Percentiles rank a stretch among this genome's conserved stretches.
These are phyloP conservation scores for Siniperca knerii DNA, from an alignment of 2,113 vertebrate species.

Conservation along the genomic window DNA sequence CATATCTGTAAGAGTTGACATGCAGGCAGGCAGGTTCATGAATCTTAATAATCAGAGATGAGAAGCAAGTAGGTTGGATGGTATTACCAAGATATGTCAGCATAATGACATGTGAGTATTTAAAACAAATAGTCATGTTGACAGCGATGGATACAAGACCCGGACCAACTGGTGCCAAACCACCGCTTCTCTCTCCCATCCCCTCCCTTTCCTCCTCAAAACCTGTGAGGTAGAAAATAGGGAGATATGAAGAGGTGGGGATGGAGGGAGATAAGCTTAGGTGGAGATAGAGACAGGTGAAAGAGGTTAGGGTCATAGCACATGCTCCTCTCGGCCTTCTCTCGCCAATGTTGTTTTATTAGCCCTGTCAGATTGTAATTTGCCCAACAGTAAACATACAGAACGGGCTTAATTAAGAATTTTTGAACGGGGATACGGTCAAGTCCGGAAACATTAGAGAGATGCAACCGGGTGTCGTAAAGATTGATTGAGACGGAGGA, in stretches of 20 bases:
- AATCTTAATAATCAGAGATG: conserved; percentile 82
- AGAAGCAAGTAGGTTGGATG: conserved; percentile 60
- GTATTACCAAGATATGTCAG: conserved; percentile 62
- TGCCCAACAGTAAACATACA: conserved; percentile 87
- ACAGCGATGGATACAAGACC: conserved; percentile 61
- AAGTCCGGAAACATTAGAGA: conserved; percentile 90
- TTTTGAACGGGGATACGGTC: conserved; percentile 86
- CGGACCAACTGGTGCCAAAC: conserved; percentile 62
- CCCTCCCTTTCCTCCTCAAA: conserved; percentile 67
- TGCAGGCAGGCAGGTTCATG: conserved; percentile 74
- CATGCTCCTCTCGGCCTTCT: conserved; percentile 76
- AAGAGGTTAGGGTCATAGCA: conserved; percentile 74
- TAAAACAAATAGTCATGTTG: conserved; percentile 62
- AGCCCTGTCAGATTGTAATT: conserved; percentile 87
- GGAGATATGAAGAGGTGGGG: conserved; percentile 71
- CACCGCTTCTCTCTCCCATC: conserved; percentile 47
- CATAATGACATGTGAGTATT: conserved; percentile 62
- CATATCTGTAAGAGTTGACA: conserved; percentile 78
- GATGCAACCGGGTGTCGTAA: conserved; percentile 88
- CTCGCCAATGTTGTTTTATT: conserved; percentile 83
- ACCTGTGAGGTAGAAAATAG: conserved; percentile 80
- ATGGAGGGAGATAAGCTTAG: conserved; percentile 80
- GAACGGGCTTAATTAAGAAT: conserved; percentile 87
- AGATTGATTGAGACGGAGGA: conserved; percentile 88
- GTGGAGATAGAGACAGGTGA: conserved; percentile 74